Evolutionary conservation across 2,113 vertebrate genomes (phyloP).

Genomic region (Nerophis lumbriciformis): DNA sequence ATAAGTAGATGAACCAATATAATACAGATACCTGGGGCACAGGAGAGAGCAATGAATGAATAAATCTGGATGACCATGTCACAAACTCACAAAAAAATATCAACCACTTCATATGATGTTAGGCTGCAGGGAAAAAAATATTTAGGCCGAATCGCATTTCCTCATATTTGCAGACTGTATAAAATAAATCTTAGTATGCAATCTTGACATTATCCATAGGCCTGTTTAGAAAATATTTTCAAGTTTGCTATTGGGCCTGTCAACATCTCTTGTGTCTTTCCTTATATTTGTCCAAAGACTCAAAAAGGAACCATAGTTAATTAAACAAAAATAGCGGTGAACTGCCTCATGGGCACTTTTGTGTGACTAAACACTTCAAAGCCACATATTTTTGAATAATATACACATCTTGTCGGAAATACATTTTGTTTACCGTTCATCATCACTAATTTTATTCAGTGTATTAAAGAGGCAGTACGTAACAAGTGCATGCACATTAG

Average conservation of each 20-base stretch:
- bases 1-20: slow-evolving; percentile 98
- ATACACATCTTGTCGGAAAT: slow-evolving; percentile 27
- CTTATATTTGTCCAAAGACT: too few relatives aligned
- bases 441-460: slow-evolving; percentile 5
- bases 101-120: background rate
- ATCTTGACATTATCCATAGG: slow-evolving; percentile 6
- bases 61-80: slow-evolving; percentile 14
- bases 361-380: slow-evolving; percentile 11
- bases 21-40: slow-evolving; percentile 89
- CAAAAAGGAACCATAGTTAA: background rate
- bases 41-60: slow-evolving; percentile 41
- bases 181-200: background rate
- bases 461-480: too few relatives aligned
- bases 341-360: slow-evolving; percentile 19
- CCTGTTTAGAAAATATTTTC: too few relatives aligned
- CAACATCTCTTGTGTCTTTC: too few relatives aligned
- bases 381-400: background rate
- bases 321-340: background rate
- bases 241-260: too few relatives aligned
- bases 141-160: background rate
- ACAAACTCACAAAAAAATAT: slow-evolving; percentile 23
- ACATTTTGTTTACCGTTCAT: slow-evolving; percentile 6
- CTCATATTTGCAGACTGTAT: background rate
- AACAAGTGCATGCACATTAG: too few relatives aligned
- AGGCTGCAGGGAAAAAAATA: background rate